These are phyloP conservation scores for Heliconius erato DNA, from an alignment of 2,888 invertebrate species.

Conservation along the genomic window DNA sequence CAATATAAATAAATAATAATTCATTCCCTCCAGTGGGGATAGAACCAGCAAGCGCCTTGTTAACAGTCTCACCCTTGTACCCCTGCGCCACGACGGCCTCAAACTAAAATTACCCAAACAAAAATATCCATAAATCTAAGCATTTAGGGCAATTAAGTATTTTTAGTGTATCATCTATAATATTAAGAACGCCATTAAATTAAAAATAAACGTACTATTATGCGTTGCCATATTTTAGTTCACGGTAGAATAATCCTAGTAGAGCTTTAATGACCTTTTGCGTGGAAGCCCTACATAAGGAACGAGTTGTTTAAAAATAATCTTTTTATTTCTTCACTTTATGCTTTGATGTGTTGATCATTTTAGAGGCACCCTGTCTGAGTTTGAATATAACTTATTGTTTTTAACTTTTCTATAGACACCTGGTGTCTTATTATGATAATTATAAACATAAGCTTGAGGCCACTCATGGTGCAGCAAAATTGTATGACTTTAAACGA, in stretches of 20 bases:
- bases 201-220: slow-evolving; percentile 28
- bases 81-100: too few species aligned
- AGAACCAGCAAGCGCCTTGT: too few species aligned
- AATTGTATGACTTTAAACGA: too few species aligned
- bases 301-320: slow-evolving; percentile 29
- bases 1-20: too few species aligned
- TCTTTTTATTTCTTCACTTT: slow-evolving; percentile 6
- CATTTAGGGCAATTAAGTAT: neutral
- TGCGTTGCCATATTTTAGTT: slow-evolving; percentile 30
- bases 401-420: neutral
- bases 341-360: neutral
- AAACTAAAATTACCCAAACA: neutral
- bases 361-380: neutral
- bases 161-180: neutral
- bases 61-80: too few species aligned
- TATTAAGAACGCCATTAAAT: slow-evolving; percentile 4
- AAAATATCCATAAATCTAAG: neutral
- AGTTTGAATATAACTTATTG: neutral
- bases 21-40: too few species aligned
- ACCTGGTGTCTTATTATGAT: neutral
- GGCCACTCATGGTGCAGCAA: too few species aligned
- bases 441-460: neutral
- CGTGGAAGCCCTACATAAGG: slow-evolving; percentile 25
- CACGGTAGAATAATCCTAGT: slow-evolving; percentile 32
- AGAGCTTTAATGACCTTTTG: slow-evolving; percentile 40